Evolutionary conservation across 1,140 invertebrate genomes (phyloP), one percentile per base, ranked within the genome.

Genomic region (Calycopis cecrops): DNA sequence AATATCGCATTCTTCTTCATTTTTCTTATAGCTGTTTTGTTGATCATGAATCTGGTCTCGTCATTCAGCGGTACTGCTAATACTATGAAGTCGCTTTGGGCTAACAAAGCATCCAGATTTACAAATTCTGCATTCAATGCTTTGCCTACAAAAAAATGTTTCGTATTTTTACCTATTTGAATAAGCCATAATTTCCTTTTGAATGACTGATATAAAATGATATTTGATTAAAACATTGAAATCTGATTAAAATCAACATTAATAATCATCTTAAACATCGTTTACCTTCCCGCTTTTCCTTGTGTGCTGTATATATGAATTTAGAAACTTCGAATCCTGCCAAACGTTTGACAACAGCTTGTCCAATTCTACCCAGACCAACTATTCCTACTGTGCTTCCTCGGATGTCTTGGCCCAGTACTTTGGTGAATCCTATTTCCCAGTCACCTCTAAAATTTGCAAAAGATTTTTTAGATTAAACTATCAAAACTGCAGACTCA

Each of bases 1-100:
- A 98, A 90, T 54, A 97, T 90, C 0, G 94, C 91, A 57, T 88
- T 93, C 18, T 85, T 88, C 78, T 97, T 97, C 96, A 97, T 98
- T 77, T 93, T 92, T 0, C 73, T 80, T 57, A 98, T 94, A 0
- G 91, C 91, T 1, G 85, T 76, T 3, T 89, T 89, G 76, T 95
- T 91, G 69, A 98, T 95, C 69, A 96, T 89, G 40, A 90, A 89
- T 18, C 82, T 87, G 0, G 95, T 97, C 78, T 95, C 91, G 18
- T 90, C 85, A 1, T 89, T 96, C 7, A 96, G 79, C 0, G 94
- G 90, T 54, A 91, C 92, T 0, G 91, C 90, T 6, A 93, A 87
- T 9, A 97, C 88, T 4, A 97, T 75, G 70, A 96, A 95, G 76
- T 97, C 96, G 71, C 94, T 96, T 58, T 92, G 73, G 34, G 71